Evolutionary conservation across 1,140 invertebrate genomes (phyloP).

Genomic region (Achroia grisella): DNA sequence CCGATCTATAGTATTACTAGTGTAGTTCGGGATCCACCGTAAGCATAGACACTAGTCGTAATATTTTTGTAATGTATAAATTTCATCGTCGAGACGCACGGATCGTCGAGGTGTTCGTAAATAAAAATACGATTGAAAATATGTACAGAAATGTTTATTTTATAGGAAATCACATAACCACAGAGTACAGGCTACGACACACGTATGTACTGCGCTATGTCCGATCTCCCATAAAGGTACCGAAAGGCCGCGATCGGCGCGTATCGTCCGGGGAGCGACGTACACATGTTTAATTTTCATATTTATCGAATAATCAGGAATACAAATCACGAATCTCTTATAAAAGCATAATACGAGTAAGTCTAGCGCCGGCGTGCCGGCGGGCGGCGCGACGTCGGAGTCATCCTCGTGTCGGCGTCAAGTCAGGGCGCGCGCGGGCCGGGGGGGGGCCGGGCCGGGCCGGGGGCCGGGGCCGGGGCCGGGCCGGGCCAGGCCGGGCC

Average conservation of each 20-base stretch:
- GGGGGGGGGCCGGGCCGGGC: conserved; percentile 41
- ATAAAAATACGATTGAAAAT: conserved; percentile 69
- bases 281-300: conserved; percentile 55
- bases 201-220: conserved; percentile 39
- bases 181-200: conserved; percentile 50
- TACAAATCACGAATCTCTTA: conserved; percentile 70
- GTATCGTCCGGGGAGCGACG: conserved; percentile 51
- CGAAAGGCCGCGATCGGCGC: conserved; percentile 33
- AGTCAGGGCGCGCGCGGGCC: conserved; percentile 42
- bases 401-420: conserved; percentile 5
- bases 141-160: conserved; percentile 74
- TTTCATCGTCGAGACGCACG: conserved; percentile 15
- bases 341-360: conserved; percentile 65
- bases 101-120: conserved; percentile 32
- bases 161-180: conserved; percentile 68
- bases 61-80: conserved; percentile 34
- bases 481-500: background rate
- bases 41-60: conserved; percentile 22
- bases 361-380: conserved; percentile 27
- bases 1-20: conserved; percentile 28
- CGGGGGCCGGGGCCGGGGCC: conserved; percentile 1
- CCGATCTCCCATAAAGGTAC: conserved; percentile 41
- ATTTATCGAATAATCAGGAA: conserved; percentile 63
- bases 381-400: conserved; percentile 3
- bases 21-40: conserved; percentile 1